phyloP scores from a whole-genome alignment of 2,113 vertebrate genomes.

The Lepus timidus region DNA sequence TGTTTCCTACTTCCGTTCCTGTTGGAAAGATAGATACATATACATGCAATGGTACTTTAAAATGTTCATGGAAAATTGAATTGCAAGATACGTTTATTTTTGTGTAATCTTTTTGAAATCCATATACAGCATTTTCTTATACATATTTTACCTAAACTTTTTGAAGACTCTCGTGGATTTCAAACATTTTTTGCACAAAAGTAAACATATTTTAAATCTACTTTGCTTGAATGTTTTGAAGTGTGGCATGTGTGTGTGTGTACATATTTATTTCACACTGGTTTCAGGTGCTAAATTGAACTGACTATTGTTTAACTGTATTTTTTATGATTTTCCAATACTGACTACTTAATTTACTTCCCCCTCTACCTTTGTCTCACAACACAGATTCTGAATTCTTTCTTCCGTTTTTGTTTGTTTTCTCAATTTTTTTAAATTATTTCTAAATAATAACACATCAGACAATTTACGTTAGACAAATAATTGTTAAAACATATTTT shows the following conservation, averaged over 20 bases:
- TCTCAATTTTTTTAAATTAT: not conserved
- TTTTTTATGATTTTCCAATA: not conserved
- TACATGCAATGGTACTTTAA: too few relatives aligned
- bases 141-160: too few relatives aligned
- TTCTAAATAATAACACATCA: not conserved
- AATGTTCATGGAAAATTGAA: too few relatives aligned
- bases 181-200: too few relatives aligned
- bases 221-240: too few relatives aligned
- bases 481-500: not conserved
- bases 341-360: not conserved
- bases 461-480: not conserved
- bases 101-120: too few relatives aligned
- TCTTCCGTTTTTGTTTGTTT: not conserved
- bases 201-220: too few relatives aligned
- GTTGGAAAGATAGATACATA: not conserved
- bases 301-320: not conserved
- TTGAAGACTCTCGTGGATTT: too few relatives aligned
- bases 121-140: too few relatives aligned
- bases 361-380: not conserved
- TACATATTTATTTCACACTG: not conserved
- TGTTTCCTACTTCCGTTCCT: not conserved
- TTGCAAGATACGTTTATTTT: too few relatives aligned
- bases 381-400: not conserved
- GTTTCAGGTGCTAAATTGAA: not conserved
- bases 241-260: too few relatives aligned